Conservation (phyloP, 2,888 invertebrate genomes). For the Drosophila fungiperda region DNA sequence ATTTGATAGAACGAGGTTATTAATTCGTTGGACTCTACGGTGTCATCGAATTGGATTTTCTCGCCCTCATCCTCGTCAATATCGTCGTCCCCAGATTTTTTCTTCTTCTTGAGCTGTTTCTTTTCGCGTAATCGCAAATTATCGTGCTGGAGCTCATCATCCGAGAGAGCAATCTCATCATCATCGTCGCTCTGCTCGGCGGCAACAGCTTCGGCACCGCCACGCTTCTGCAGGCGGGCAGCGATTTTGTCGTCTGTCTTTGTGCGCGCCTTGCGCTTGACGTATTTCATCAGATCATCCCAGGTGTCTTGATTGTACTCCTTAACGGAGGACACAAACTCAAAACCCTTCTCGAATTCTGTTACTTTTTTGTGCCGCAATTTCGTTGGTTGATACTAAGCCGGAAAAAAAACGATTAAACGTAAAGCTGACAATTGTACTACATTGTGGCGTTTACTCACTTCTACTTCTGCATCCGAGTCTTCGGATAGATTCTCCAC, state of each 20-base stretch:
- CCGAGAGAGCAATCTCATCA: slow-evolving; percentile 88
- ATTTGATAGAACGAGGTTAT: slow-evolving; percentile 94
- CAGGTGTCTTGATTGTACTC: slow-evolving; percentile 94
- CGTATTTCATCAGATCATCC: slow-evolving; percentile 92
- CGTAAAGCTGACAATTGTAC: not conserved
- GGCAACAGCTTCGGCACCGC: slow-evolving; percentile 86
- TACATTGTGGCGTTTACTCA: slow-evolving; percentile 81
- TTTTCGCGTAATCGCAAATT: slow-evolving; percentile 89
- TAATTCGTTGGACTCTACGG: slow-evolving; percentile 88
- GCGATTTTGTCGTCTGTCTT: slow-evolving; percentile 94
- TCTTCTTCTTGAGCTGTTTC: slow-evolving; percentile 86
- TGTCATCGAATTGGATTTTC: slow-evolving; percentile 87
- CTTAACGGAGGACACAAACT: slow-evolving; percentile 91
- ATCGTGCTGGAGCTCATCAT: slow-evolving; percentile 91
- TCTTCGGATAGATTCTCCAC: slow-evolving; percentile 92
- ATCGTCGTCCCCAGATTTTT: slow-evolving; percentile 84
- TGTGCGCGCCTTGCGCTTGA: slow-evolving; percentile 91
- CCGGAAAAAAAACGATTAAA: slow-evolving; percentile 47
- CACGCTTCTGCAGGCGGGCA: slow-evolving; percentile 86
- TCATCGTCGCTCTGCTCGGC: slow-evolving; percentile 86
- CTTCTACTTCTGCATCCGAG: slow-evolving; percentile 93
- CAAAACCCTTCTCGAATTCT: slow-evolving; percentile 92
- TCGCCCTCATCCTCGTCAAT: slow-evolving; percentile 86
- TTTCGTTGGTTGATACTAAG: slow-evolving; percentile 93
- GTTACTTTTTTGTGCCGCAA: slow-evolving; percentile 89